Conservation (phyloP, 2,888 invertebrate species). For the Syrphus vitripennis region DNA sequence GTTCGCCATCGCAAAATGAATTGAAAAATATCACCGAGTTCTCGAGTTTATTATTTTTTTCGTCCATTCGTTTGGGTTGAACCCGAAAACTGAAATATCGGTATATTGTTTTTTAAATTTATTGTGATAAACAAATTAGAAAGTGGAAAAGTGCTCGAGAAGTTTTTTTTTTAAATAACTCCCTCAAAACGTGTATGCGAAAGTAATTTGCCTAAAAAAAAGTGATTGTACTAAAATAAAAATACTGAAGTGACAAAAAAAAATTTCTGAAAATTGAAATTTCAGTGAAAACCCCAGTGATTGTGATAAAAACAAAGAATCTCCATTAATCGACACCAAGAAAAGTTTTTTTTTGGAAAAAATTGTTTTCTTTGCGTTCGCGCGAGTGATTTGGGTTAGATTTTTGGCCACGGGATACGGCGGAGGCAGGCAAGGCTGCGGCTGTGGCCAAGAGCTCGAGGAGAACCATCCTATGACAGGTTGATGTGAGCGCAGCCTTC, state of each 20-base stretch:
- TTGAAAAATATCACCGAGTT: conserved; percentile 32
- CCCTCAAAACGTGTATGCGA: background rate
- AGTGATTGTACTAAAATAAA: conserved; percentile 4
- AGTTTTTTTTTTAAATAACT: background rate
- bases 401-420: conserved; percentile 39
- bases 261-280: background rate
- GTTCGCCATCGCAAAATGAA: conserved; percentile 64
- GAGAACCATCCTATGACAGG: conserved; percentile 49
- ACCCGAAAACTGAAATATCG: conserved; percentile 21
- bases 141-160: conserved; percentile 14
- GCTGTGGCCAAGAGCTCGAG: background rate
- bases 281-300: conserved; percentile 18
- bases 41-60: conserved; percentile 22
- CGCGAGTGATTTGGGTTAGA: conserved; percentile 37
- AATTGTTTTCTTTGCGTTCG: conserved; percentile 42
- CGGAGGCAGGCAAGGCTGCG: background rate
- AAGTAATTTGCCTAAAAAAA: conserved; percentile 9
- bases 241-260: background rate
- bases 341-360: conserved; percentile 5
- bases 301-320: conserved; percentile 14
- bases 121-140: conserved; percentile 39
- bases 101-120: conserved; percentile 8
- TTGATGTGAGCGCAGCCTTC: conserved; percentile 38
- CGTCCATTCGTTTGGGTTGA: conserved; percentile 28
- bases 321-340: background rate